Conservation (phyloP, 2,888 invertebrate genomes). For the Merodon equestris region DNA sequence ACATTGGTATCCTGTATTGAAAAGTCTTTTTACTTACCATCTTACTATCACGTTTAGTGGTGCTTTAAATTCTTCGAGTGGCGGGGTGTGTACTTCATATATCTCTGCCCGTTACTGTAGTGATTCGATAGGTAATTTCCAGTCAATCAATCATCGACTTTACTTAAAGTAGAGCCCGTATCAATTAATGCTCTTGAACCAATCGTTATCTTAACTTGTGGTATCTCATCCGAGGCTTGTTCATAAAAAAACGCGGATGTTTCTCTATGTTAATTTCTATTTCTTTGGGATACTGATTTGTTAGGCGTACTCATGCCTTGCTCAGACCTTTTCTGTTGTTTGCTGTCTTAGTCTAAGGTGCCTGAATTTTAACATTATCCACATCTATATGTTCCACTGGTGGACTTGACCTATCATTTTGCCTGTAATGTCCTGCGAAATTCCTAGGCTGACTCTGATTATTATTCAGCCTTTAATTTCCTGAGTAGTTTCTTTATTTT, state of each 20-base stretch:
- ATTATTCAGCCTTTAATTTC: conserved; percentile 1
- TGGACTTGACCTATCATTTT: conserved; percentile 6
- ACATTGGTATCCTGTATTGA: conserved; percentile 22
- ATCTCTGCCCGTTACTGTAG: neutral
- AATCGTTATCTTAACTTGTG: too few relatives aligned
- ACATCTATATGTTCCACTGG: conserved; percentile 2
- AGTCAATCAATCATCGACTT: conserved; percentile 13
- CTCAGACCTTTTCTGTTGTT: conserved; percentile 14
- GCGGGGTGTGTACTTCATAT: conserved; percentile 12
- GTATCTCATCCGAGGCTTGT: conserved; percentile 19
- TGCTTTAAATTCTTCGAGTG: conserved; percentile 7
- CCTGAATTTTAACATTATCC: conserved; percentile 14
- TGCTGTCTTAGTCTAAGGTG: conserved; percentile 2
- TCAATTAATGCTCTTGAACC: conserved; percentile 13
- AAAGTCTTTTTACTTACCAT: conserved; percentile 31
- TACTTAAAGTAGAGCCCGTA: conserved; percentile 14
- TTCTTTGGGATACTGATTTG: neutral
- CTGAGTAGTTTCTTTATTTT: conserved; percentile 4
- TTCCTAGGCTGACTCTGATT: conserved; percentile 3
- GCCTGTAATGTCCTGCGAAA: conserved; percentile 2
- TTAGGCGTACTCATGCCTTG: conserved; percentile 7
- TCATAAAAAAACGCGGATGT: conserved; percentile 21
- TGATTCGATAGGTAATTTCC: conserved; percentile 4
- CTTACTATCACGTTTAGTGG: conserved; percentile 2
- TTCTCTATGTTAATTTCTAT: conserved; percentile 4